phyloP scores from a whole-genome alignment of 2,797 vertebrate species.

The Myotis vivesi region DNA sequence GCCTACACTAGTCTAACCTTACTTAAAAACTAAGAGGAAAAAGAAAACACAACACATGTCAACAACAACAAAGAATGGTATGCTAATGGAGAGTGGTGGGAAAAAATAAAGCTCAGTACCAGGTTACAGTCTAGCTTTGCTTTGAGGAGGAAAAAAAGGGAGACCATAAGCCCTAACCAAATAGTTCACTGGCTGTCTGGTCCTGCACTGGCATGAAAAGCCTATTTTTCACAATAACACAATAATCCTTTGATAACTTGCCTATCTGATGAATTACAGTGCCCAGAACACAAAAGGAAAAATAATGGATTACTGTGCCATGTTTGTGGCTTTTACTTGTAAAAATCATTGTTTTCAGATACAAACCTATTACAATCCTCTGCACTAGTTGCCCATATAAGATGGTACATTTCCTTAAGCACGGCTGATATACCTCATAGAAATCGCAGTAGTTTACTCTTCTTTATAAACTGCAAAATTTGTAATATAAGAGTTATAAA shows the following conservation, averaged over 20 bases:
- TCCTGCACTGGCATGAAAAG: slow-evolving; percentile 50
- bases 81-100: neutral
- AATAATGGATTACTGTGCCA: slow-evolving; percentile 68
- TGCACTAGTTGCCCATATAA: slow-evolving; percentile 25
- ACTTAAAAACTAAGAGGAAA: slow-evolving; percentile 43
- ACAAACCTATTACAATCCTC: slow-evolving; percentile 24
- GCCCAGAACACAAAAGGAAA: slow-evolving; percentile 57
- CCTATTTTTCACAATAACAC: slow-evolving; percentile 64
- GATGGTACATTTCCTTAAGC: slow-evolving; percentile 33
- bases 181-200: slow-evolving; percentile 25
- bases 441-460: neutral
- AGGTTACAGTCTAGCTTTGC: slow-evolving; percentile 24
- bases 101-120: neutral
- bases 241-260: slow-evolving; percentile 70
- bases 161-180: slow-evolving; percentile 8
- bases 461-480: neutral
- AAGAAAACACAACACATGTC: neutral
- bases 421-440: neutral
- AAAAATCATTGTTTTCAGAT: slow-evolving; percentile 68
- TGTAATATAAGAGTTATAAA: neutral
- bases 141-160: neutral
- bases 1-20: neutral
- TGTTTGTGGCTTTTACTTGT: slow-evolving; percentile 50
- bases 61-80: neutral
- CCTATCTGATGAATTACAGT: slow-evolving; percentile 69